phyloP scores from a whole-genome alignment of 2,113 vertebrate genomes.

The Synchiropus splendidus region DNA sequence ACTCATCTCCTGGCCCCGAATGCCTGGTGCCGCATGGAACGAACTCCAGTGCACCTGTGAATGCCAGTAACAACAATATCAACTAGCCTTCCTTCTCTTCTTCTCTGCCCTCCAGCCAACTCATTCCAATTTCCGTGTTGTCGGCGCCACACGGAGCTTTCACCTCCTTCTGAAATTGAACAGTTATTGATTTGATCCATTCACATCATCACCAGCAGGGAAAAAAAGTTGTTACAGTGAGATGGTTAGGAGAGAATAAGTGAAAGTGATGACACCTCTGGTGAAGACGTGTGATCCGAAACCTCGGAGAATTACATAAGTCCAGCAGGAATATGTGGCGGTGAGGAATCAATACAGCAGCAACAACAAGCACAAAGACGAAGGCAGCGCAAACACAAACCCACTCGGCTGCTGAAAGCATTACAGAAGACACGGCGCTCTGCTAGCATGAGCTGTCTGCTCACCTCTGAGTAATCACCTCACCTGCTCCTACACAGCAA shows the following conservation, averaged over 20 bases:
- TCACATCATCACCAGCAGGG: no score
- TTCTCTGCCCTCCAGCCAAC: no score
- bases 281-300: constrained; percentile 6
- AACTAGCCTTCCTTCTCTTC: no score
- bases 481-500: neutral
- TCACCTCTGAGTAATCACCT: constrained; percentile 5
- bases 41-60: no score
- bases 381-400: constrained; percentile 6
- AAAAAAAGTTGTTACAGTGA: neutral
- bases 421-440: constrained; percentile 30
- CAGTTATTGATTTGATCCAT: no score
- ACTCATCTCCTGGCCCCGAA: no score
- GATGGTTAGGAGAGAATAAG: neutral
- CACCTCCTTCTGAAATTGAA: no score
- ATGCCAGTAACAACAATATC: no score
- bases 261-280: constrained; percentile 1
- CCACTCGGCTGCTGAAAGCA: constrained; percentile 15
- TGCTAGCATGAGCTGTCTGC: constrained; percentile 15
- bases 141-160: no score
- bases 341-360: constrained; percentile 37
- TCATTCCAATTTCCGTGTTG: no score
- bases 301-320: constrained; percentile 21
- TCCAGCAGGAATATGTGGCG: constrained; percentile 15
- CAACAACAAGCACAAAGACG: constrained; percentile 19
- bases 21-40: no score